These are phyloP conservation scores for Ochropleura plecta DNA, from an alignment of 2,888 invertebrate genomes.

Conservation along the genomic window DNA sequence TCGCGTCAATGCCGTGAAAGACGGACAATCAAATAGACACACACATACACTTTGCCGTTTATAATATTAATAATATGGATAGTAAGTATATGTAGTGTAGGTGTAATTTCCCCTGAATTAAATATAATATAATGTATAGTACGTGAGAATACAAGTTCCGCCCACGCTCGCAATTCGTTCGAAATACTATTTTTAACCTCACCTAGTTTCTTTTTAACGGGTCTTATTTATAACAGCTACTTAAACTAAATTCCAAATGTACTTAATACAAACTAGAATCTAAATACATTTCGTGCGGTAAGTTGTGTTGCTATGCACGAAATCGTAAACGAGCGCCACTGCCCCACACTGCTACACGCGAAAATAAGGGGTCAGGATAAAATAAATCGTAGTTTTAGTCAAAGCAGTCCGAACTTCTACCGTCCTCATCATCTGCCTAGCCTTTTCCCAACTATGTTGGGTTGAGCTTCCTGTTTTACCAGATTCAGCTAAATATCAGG, in stretches of 20 bases:
- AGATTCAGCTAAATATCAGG: too few relatives aligned
- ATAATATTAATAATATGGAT: too few relatives aligned
- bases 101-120: conserved; percentile 2
- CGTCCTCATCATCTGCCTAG: too few relatives aligned
- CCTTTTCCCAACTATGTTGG: too few relatives aligned
- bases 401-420: too few relatives aligned
- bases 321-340: background rate
- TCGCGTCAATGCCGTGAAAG: too few relatives aligned
- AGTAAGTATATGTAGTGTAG: background rate
- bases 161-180: conserved; percentile 23
- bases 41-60: too few relatives aligned
- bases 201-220: conserved; percentile 40
- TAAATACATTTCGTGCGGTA: background rate
- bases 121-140: background rate
- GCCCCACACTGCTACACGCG: background rate
- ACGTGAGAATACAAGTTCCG: conserved; percentile 6
- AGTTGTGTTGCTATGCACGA: background rate
- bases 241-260: conserved; percentile 4
- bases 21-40: too few relatives aligned
- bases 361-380: background rate
- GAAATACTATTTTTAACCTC: conserved; percentile 54
- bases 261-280: background rate
- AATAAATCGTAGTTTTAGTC: background rate
- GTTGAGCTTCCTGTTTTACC: too few relatives aligned
- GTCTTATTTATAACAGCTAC: conserved; percentile 36